Base-by-base conservation (phyloP, 2,113 vertebrate genomes). In the Percina caprodes region DNA sequence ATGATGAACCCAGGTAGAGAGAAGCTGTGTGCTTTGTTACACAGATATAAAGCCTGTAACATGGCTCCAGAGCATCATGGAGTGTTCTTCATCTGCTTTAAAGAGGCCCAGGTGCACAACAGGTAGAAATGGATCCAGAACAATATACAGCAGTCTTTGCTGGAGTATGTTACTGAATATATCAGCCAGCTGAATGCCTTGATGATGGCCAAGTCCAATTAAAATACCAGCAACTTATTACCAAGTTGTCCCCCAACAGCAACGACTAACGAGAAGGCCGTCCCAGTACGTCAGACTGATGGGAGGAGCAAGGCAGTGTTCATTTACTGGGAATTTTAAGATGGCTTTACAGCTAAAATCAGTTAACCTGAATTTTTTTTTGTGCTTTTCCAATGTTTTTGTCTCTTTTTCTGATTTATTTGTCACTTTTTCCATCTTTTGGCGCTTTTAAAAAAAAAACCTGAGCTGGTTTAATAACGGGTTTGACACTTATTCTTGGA, bases 11-110 rank as follows among this genome's bases (percentile, higher is more conserved):
- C 30, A 21, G 56, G 70, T 69, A 58, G 68, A 18, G 60, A 35
- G 61, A 56, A n/a, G 58, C 67, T 3, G 51, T 18, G 62, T 55
- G 62, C 71, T 92, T 69, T 82, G 87, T 88, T 81, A 68, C 82
- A 74, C 21, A 4, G 55, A 56, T 33, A 3, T 58, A 9, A 63
- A 19, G 68, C 67, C 48, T 63, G 74, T 56, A 60, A 58, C 55
- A 45, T 56, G 58, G 48, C 65, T 55, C 52, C 7, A 58, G 56
- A 83, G 9, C 48, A 63, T 62, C 63, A 52, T 33, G 46, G 42
- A 39, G 42, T 5, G 26, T 56, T 62, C 4, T 23, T 75, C 55
- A 52, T 67, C 30, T 59, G 23, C 54, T 51, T 66, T 54, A 16
- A 77, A 67, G 23, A 58, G n/a, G 35, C 14, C 11, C 48, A 39